Conservation (phyloP, 2,113 vertebrate genomes). For the Chamaea fasciata region DNA sequence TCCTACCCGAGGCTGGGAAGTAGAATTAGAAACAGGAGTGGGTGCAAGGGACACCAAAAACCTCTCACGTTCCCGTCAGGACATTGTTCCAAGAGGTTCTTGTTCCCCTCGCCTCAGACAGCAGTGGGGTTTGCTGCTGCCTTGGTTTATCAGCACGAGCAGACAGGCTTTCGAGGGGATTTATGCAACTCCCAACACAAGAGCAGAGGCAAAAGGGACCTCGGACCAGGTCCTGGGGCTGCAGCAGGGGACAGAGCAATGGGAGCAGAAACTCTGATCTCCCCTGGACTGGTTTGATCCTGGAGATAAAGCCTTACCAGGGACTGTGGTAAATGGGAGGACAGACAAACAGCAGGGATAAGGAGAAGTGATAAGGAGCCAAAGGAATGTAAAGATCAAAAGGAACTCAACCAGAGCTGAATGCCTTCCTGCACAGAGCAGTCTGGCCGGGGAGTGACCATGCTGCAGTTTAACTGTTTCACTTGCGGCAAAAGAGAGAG, state of each 20-base stretch:
- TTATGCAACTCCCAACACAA: rapidly evolving
- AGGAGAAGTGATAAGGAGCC: background rate
- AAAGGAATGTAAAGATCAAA: background rate
- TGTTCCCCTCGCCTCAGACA: background rate
- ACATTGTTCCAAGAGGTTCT: background rate
- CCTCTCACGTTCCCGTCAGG: background rate
- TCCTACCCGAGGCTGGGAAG: rapidly evolving
- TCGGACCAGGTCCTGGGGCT: background rate
- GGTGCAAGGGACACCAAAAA: background rate
- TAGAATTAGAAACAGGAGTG: background rate
- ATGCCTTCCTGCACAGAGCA: background rate
- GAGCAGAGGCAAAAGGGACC: background rate
- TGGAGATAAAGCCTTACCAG: background rate
- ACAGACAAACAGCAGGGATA: background rate
- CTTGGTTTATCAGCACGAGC: background rate
- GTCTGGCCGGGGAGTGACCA: background rate
- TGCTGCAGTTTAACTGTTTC: background rate
- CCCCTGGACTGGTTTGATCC: background rate
- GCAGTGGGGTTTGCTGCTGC: background rate
- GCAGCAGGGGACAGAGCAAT: background rate
- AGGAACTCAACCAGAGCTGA: background rate
- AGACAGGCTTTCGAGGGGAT: background rate
- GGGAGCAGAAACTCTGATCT: background rate
- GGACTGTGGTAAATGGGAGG: background rate
- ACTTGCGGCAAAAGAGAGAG: background rate